Conservation (phyloP, 1,140 invertebrate species). For the Oreohelix idahoensis region DNA sequence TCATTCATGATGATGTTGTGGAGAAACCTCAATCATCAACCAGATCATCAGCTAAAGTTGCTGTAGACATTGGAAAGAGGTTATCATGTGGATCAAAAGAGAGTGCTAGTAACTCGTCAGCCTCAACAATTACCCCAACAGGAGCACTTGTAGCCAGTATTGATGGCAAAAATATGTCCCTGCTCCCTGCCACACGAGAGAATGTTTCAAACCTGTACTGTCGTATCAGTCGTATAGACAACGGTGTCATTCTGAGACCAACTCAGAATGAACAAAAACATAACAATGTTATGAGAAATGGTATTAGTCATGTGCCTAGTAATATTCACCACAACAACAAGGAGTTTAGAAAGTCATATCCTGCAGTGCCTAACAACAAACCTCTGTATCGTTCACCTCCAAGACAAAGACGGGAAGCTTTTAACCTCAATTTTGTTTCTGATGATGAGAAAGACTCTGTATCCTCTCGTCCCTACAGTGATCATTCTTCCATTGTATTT, state of each 20-base stretch:
- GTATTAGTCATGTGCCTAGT: not conserved
- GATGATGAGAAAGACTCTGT: conserved; percentile 65
- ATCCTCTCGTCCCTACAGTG: conserved; percentile 60
- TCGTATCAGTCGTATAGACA: not conserved
- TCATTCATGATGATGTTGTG: conserved; percentile 31
- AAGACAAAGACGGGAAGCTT: conserved; percentile 22
- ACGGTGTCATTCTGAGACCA: not conserved
- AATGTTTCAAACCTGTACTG: not conserved
- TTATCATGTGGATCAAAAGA: conserved; percentile 57
- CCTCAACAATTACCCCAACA: conserved; percentile 61
- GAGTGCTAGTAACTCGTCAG: conserved; percentile 56
- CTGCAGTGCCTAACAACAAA: conserved; percentile 23
- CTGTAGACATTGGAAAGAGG: conserved; percentile 42
- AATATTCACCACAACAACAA: not conserved
- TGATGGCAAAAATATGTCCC: conserved; percentile 67
- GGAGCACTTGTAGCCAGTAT: conserved; percentile 62
- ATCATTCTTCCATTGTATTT: conserved; percentile 65
- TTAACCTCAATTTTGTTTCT: conserved; percentile 51
- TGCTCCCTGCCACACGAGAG: conserved; percentile 47
- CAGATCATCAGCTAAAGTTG: not conserved
- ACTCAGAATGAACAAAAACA: conserved; percentile 15
- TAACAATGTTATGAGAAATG: conserved; percentile 25
- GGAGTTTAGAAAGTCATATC: conserved; percentile 35
- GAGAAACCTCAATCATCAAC: not conserved
- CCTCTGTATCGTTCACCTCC: conserved; percentile 9